Percentiles rank a stretch among this genome's conserved stretches.
These are phyloP conservation scores for Danio jaintianensis DNA, from an alignment of 2,797 vertebrate species.

Conservation along the genomic window DNA sequence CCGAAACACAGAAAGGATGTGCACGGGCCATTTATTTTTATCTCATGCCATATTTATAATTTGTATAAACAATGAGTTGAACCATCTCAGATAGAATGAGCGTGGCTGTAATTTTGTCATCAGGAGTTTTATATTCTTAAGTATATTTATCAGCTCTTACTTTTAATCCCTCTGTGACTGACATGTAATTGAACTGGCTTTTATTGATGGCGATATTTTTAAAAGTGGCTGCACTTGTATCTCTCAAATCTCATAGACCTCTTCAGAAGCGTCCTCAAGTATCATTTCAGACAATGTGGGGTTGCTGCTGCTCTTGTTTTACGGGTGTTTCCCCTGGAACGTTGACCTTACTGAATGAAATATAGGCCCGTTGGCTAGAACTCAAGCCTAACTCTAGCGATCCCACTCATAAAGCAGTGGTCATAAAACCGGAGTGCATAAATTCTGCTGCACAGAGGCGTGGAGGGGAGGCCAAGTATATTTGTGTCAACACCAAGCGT, in stretches of 20 bases:
- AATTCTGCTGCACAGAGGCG: conserved; percentile 78
- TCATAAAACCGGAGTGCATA: conserved; percentile 83
- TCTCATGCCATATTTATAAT: conserved; percentile 37
- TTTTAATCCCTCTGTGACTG: conserved; percentile 52
- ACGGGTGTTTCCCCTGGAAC: conserved; percentile 75
- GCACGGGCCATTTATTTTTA: conserved; percentile 40
- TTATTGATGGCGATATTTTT: conserved; percentile 51
- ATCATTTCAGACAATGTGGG: conserved; percentile 56
- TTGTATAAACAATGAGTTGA: conserved; percentile 36
- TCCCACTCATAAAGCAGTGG: conserved; percentile 79
- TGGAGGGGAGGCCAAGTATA: conserved; percentile 71
- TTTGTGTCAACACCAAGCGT: conserved; percentile 85
- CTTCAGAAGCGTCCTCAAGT: conserved; percentile 49
- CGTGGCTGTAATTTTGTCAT: conserved; percentile 38
- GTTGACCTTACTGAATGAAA: conserved; percentile 82
- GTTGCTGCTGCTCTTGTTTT: conserved; percentile 65
- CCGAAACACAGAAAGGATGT: neutral
- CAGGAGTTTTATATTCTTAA: conserved; percentile 44
- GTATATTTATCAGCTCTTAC: conserved; percentile 47
- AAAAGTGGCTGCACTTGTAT: conserved; percentile 42
- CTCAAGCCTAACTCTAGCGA: conserved; percentile 78
- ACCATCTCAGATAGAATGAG: conserved; percentile 15
- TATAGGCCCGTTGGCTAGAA: conserved; percentile 79
- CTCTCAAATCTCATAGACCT: conserved; percentile 23
- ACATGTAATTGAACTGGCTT: conserved; percentile 46